A percentile compares a stretch with the other conserved stretches of the same genome.
These are phyloP conservation scores for Cairina moschata DNA, from an alignment of 2,113 vertebrate genomes.

Conservation along the genomic window DNA sequence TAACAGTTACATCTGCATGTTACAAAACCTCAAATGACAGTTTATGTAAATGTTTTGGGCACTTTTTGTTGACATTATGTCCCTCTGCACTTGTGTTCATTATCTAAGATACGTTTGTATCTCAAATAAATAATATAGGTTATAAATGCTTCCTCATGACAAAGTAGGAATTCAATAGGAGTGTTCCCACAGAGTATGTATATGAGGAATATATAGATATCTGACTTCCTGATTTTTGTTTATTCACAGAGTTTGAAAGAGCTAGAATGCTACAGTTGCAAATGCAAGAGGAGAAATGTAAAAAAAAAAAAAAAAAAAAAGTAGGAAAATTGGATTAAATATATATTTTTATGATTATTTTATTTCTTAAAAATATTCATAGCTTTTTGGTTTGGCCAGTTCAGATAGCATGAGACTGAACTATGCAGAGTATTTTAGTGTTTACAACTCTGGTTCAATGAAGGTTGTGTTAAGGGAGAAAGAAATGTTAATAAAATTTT, in stretches of 20 bases:
- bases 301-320: too few species aligned
- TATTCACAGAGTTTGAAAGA: background rate
- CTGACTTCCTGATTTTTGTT: background rate
- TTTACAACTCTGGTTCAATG: background rate
- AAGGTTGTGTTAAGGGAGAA: background rate
- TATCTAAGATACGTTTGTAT: background rate
- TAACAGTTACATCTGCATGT: background rate
- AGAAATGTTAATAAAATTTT: background rate
- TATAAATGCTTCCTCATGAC: background rate
- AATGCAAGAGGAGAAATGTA: background rate
- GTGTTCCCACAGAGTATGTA: background rate
- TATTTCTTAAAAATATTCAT: background rate
- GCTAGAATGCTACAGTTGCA: background rate
- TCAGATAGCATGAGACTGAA: background rate
- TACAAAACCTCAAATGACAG: background rate
- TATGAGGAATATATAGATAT: background rate
- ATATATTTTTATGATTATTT: background rate
- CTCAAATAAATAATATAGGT: background rate
- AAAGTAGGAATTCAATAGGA: background rate
- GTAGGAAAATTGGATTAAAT: background rate
- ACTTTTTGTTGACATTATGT: background rate
- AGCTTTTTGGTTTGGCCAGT: background rate
- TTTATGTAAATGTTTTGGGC: background rate
- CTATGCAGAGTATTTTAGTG: background rate
- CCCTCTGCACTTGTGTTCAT: background rate